Evolutionary conservation across 2,797 vertebrate genomes (phyloP).

Genomic region (Mallotus villosus): DNA sequence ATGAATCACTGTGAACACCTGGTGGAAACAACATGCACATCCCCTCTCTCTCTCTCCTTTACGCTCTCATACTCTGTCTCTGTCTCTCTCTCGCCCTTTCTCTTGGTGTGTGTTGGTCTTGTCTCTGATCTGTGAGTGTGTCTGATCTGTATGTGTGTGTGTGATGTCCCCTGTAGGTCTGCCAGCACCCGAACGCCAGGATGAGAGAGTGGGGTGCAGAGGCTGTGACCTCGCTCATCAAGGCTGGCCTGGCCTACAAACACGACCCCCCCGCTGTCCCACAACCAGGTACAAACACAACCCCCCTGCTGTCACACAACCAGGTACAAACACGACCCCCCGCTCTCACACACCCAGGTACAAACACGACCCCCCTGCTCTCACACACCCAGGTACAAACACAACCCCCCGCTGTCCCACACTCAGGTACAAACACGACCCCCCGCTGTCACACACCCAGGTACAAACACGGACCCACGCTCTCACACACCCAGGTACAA

Average conservation of each 20-base stretch:
- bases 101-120: constrained; percentile 33
- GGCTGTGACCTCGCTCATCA: constrained; percentile 94
- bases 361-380: constrained; percentile 49
- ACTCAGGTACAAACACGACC: constrained; percentile 85
- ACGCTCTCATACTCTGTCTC: constrained; percentile 25
- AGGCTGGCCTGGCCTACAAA: constrained; percentile 90
- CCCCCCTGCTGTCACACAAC: constrained; percentile 89
- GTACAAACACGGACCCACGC: constrained; percentile 78
- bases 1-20: not conserved
- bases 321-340: constrained; percentile 79
- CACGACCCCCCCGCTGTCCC: constrained; percentile 89
- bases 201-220: constrained; percentile 99
- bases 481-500: constrained; percentile 92
- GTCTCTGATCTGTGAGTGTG: not conserved
- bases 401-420: constrained; percentile 42
- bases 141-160: constrained; percentile 24
- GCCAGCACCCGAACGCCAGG: constrained; percentile 95
- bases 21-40: not conserved
- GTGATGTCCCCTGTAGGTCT: constrained; percentile 80
- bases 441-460: constrained; percentile 79
- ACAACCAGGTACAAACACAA: constrained; percentile 94
- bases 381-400: constrained; percentile 88
- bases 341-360: constrained; percentile 85
- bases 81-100: constrained; percentile 36
- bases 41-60: not conserved